Evolutionary conservation across 1,140 invertebrate species (phyloP).

Genomic region (Riptortus pedestris): DNA sequence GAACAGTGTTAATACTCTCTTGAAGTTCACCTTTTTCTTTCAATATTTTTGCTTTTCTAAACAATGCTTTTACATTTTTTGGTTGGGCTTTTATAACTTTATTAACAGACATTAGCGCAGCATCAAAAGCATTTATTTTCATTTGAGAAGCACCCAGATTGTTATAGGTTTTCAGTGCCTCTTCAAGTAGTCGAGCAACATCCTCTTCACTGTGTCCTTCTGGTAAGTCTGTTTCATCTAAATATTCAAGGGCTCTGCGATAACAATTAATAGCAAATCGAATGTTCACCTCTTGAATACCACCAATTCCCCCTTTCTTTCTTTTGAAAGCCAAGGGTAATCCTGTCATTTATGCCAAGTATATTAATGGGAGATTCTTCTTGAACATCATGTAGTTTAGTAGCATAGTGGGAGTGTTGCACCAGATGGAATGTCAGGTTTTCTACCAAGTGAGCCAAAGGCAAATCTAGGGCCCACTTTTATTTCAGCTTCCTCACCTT

Average conservation of each 20-base stretch:
- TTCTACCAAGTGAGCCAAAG: constrained; percentile 56
- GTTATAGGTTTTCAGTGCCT: constrained; percentile 71
- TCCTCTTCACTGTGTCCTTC: constrained; percentile 41
- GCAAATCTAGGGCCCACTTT: constrained; percentile 62
- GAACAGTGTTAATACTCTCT: constrained; percentile 47
- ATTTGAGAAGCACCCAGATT: constrained; percentile 83
- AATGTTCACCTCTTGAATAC: constrained; percentile 66
- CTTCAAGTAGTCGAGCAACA: constrained; percentile 54
- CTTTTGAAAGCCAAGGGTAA: constrained; percentile 57
- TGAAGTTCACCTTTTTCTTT: constrained; percentile 48
- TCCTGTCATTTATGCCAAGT: constrained; percentile 43
- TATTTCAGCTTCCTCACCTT: constrained; percentile 60
- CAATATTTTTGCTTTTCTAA: constrained; percentile 71
- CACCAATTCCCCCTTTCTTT: constrained; percentile 79
- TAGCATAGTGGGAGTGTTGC: constrained; percentile 47
- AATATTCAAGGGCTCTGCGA: constrained; percentile 65
- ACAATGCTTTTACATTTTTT: constrained; percentile 79
- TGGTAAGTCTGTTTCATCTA: constrained; percentile 45
- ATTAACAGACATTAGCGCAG: constrained; percentile 67
- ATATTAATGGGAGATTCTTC: constrained; percentile 52
- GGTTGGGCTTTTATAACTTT: constrained; percentile 71
- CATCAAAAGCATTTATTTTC: constrained; percentile 69
- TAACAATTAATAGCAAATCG: constrained; percentile 74
- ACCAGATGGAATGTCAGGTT: constrained; percentile 53
- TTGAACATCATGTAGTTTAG: constrained; percentile 56